Base-by-base conservation (phyloP, 92 coral and sea anemone species). In the Pocillopora grandis region DNA sequence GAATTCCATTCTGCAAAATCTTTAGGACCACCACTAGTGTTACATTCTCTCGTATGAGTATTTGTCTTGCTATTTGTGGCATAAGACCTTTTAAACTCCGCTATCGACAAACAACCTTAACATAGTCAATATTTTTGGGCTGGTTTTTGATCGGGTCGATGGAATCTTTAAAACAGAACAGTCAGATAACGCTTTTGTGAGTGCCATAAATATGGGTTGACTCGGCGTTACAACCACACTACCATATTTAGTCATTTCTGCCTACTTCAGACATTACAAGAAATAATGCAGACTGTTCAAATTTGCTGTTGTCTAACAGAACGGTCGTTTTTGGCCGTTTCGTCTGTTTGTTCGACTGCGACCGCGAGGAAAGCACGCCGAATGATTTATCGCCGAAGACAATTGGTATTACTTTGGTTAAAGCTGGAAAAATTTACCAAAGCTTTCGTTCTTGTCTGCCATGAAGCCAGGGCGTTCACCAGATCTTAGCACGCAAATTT, bases 381-480 rank as follows among this genome's bases (percentile, higher is more conserved):
- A 59, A 37, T 69, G 18, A 58, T 58, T 18, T 42, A 56, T 56
- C 66, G 8, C 27, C 4, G 20, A 19, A 20, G 27, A 18, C 7
- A 58, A 59, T 36, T 1, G 49, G 27, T 12, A 58, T 19, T 35
- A 68, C 18, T 35, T 33, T 81, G 58, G 68, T 58, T 42, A 58
- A 60, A 71, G 77, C 33, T 59, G 13, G 58, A 60, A 33, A 69
- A 42, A 70, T 56, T 80, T 81, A 59, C 77, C 70, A 81, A 75
- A 81, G 77, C 42, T 81, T 68, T 66, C 65, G 37, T 21, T 57
- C 59, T n/a, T 33, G 67, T 66, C 7, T 31, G 33, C 59, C 75
- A 7, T 2, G 8, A 0, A 42, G 52, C 52, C 52, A 7, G 91
- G 91, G 91, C 91, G 91, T 88, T 60, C 37, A 84, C 88, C 91